phyloP scores from a whole-genome alignment of 2,888 invertebrate species.

The Anorthoa munda region DNA sequence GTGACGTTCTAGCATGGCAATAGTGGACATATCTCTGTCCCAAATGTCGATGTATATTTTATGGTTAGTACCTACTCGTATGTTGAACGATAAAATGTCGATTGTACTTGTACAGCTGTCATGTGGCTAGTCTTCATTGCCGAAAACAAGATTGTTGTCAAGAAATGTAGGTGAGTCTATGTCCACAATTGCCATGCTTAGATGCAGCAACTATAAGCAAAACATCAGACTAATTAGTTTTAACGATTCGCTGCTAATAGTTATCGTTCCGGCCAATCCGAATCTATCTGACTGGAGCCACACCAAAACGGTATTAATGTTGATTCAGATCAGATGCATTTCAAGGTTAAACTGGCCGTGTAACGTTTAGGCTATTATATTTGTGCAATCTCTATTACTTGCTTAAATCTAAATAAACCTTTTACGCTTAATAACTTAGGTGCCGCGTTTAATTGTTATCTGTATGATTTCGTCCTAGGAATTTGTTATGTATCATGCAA shows the following conservation, averaged over 20 bases:
- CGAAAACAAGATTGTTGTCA: neutral
- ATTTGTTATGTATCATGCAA: conserved; percentile 39
- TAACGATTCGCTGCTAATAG: neutral
- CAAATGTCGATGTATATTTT: neutral
- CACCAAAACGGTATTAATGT: neutral
- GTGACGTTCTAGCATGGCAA: neutral
- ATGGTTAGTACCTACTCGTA: neutral
- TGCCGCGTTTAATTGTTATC: neutral
- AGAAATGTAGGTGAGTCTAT: neutral
- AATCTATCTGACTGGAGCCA: neutral
- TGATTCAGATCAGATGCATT: neutral
- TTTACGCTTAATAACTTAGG: neutral
- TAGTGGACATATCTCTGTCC: neutral
- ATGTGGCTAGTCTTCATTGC: neutral
- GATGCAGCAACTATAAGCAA: neutral
- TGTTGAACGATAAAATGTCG: neutral
- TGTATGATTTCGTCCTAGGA: neutral
- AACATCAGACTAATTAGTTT: neutral
- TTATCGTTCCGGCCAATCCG: neutral
- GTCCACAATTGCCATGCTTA: neutral
- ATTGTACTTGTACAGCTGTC: neutral
- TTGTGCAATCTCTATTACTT: neutral
- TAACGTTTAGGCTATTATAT: neutral
- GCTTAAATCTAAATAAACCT: neutral
- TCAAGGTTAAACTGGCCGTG: neutral